Base-by-base conservation (phyloP, 92 coral and sea anemone species). In the Blastomussa wellsi region DNA sequence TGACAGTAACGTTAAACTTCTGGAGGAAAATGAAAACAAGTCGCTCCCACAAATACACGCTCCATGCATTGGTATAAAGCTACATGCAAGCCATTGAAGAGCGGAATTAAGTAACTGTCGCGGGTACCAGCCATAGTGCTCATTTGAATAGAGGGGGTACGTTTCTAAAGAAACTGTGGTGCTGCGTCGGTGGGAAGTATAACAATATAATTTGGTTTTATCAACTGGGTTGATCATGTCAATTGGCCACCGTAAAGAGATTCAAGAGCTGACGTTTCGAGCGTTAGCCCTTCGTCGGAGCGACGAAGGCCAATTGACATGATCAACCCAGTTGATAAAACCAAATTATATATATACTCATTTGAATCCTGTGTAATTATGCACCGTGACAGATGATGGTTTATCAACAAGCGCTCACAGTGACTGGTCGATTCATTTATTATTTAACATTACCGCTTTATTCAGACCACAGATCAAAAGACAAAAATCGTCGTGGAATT, bases 401-500 rank as follows among this genome's bases (percentile, higher is more conserved):
- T 35, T 70, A 17, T 70, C 75, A 16, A 70, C 75, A 37, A 31
- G 53, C 24, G 37, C 20, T 24, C 59, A 47, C 32, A 11, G 24
- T 16, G 48, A 66, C 82, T 6, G 52, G 71, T 55, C n/a, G 15
- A 60, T 26, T 39, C 53, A 59, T 36, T 39, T 24, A 79, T 79
- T 24, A 59, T 79, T 65, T 8, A 62, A 5, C 12, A 19, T 3
- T 11, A 74, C 74, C n/a, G 74, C 29, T 47, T 7, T 47, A 15
- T 16, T 24, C 42, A 70, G 79, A 82, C 68, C 69, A 82, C 70
- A 70, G 86, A 71, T 82, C 86, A 82, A 82, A 82, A 70, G 86
- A 71, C 79, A 82, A 71, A 49, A 33, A 51, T 37, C 79, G 79
- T 51, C 86, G 86, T 82, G 86, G 86, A 82, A 70, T 70, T 70